Conservation (phyloP, 2,888 invertebrate species). For the Aquatica leii region DNA sequence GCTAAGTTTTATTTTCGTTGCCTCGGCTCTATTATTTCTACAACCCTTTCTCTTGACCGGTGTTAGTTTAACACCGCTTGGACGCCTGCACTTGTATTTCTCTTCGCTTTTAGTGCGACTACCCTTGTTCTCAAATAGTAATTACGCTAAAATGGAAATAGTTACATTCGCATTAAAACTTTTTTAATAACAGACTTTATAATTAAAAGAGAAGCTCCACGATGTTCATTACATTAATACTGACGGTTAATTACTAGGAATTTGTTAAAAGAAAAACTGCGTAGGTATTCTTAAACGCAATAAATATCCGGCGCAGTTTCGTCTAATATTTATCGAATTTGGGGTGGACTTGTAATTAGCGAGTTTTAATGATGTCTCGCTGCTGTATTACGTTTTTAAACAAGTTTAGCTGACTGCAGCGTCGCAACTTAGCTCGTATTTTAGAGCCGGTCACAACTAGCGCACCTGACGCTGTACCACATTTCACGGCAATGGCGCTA, state of each 20-base stretch:
- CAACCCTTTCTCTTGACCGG: slow-evolving; percentile 40
- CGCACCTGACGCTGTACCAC: slow-evolving; percentile 52
- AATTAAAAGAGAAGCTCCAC: slow-evolving; percentile 29
- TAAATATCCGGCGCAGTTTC: slow-evolving; percentile 37
- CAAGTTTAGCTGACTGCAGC: slow-evolving; percentile 24
- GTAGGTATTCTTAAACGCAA: slow-evolving; percentile 30
- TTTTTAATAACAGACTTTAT: slow-evolving; percentile 33
- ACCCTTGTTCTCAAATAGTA: slow-evolving; percentile 38
- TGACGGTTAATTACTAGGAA: slow-evolving; percentile 44
- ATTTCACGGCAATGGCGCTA: slow-evolving; percentile 56
- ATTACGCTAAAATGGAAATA: slow-evolving; percentile 40
- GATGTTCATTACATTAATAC: slow-evolving; percentile 31
- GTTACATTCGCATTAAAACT: slow-evolving; percentile 35
- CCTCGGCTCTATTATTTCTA: slow-evolving; percentile 42
- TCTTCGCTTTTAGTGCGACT: slow-evolving; percentile 17
- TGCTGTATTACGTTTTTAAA: slow-evolving; percentile 31
- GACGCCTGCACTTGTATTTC: slow-evolving; percentile 33
- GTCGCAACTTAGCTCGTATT: slow-evolving; percentile 36
- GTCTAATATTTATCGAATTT: slow-evolving; percentile 44
- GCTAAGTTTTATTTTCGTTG: slow-evolving; percentile 42
- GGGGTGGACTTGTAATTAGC: slow-evolving; percentile 51
- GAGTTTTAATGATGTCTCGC: slow-evolving; percentile 51
- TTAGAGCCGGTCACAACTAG: slow-evolving; percentile 37
- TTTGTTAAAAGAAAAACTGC: slow-evolving; percentile 37
- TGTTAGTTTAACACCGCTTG: slow-evolving; percentile 41